Conservation (phyloP, 2,797 vertebrate species). For the Linurgus olivaceus region DNA sequence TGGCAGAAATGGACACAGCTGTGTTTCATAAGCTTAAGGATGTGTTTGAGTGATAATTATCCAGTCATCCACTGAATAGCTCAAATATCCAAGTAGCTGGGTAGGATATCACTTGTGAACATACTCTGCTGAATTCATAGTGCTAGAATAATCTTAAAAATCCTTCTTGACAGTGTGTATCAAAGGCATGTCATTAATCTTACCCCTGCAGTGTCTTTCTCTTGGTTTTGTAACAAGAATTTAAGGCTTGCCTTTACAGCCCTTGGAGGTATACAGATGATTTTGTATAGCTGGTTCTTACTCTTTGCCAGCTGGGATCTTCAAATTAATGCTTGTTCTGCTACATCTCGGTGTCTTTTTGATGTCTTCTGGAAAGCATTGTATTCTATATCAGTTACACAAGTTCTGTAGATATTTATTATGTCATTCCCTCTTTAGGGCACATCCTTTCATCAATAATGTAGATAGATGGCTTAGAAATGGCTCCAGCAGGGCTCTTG, state of each 20-base stretch:
- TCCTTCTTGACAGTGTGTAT: not conserved
- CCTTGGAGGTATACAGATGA: not conserved
- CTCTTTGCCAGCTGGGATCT: not conserved
- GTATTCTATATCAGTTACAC: not conserved
- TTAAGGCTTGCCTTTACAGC: not conserved
- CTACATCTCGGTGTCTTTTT: not conserved
- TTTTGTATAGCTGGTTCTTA: not conserved
- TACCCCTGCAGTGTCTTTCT: not conserved
- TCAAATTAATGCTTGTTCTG: not conserved
- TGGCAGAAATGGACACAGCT: not conserved
- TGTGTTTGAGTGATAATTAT: not conserved
- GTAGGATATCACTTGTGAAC: not conserved
- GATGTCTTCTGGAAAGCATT: not conserved
- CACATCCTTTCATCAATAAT: slow-evolving; percentile 23
- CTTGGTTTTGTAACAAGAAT: not conserved
- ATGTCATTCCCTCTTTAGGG: not conserved
- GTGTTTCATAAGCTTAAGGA: not conserved
- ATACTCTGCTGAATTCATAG: not conserved
- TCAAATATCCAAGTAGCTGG: not conserved
- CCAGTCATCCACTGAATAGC: not conserved
- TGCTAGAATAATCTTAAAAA: not conserved
- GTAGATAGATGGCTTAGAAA: not conserved
- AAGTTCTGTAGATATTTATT: not conserved
- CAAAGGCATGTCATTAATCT: not conserved
- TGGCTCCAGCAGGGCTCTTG: not conserved